Base-by-base conservation (phyloP, 2,888 invertebrate genomes). In the Strigamia crassipes region DNA sequence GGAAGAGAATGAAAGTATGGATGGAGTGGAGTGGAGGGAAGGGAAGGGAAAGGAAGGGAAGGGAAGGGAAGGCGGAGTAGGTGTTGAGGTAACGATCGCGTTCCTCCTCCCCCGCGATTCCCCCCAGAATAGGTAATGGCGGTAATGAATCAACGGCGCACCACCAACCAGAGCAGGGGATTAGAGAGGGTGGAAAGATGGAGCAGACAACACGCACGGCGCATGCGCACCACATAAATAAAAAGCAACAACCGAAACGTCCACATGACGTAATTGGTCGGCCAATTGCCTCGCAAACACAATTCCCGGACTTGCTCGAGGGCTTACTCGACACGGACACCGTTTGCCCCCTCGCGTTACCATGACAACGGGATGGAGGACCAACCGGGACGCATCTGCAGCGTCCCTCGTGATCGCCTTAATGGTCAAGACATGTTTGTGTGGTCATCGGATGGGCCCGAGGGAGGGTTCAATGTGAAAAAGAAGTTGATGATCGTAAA, bases 121-220 rank as follows among this genome's bases (percentile, higher is more conserved):
- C 81, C 81, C 38, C 41, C 81, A 81, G 81, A 73, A 81, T 81
- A 81, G 81, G 31, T 81, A 81, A 81, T 81, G 81, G 78, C 56
- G 56, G 81, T 81, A 81, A 81, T 81, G 81, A 81, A 81, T 81
- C 81, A 81, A 51, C 77, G 42, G 81, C 66, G 23, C 80, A 46
- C 79, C 79, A 78, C 73, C 73, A 73, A 73, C 73, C 73, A 73
- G 42, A 78, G 79, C 79, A 78, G 79, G 42, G 41, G 79, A 38
- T 42, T 42, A 80, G 46, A 80, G 51, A 21, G 51, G 31, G 51
- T 31, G 80, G 51, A 80, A 51, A 80, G 51, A 80, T 31, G 51
- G 31, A 80, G 13, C 31, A 80, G 80, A 38, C 79, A 78, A 78
- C 79, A 42, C n/a, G 15, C 12, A 78, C 15, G 21, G 23, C 38